Percentiles rank a stretch among this genome's conserved stretches.
Evolutionary conservation across 2,797 vertebrate genomes (phyloP).

Genomic region (Anguilla pacifica): DNA sequence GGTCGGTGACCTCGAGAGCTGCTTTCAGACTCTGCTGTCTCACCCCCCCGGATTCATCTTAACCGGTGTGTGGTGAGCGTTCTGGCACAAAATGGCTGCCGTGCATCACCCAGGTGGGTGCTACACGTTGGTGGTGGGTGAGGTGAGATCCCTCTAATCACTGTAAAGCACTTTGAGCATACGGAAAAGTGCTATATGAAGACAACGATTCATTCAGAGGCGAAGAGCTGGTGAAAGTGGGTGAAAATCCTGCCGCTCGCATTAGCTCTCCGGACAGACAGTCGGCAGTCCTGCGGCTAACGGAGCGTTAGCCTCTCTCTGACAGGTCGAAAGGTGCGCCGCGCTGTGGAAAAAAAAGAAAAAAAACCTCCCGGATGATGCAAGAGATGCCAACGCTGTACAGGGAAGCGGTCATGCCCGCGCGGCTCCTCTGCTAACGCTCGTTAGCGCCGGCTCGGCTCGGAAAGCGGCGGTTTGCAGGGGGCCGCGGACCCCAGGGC

Average conservation of each 20-base stretch:
- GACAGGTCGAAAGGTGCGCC: slow-evolving; percentile 44
- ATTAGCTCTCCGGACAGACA: slow-evolving; percentile 19
- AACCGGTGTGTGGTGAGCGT: too few relatives aligned
- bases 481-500: slow-evolving; percentile 39
- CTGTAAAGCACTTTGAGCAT: too few relatives aligned
- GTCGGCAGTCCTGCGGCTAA: neutral
- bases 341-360: neutral
- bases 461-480: slow-evolving; percentile 29
- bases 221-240: too few relatives aligned
- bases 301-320: neutral
- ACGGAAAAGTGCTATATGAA: too few relatives aligned
- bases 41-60: too few relatives aligned
- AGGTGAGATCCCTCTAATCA: too few relatives aligned
- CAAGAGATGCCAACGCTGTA: slow-evolving; percentile 52
- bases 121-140: too few relatives aligned
- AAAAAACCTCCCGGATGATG: slow-evolving; percentile 38
- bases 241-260: neutral
- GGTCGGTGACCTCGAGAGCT: neutral
- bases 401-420: slow-evolving; percentile 39
- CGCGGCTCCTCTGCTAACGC: neutral
- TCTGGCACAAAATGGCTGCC: too few relatives aligned
- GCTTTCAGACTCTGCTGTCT: neutral
- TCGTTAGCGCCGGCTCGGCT: slow-evolving; percentile 29
- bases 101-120: too few relatives aligned
- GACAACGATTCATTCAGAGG: too few relatives aligned